Conservation (phyloP, 2,113 vertebrate species). For the Sakesphorus luctuosus region DNA sequence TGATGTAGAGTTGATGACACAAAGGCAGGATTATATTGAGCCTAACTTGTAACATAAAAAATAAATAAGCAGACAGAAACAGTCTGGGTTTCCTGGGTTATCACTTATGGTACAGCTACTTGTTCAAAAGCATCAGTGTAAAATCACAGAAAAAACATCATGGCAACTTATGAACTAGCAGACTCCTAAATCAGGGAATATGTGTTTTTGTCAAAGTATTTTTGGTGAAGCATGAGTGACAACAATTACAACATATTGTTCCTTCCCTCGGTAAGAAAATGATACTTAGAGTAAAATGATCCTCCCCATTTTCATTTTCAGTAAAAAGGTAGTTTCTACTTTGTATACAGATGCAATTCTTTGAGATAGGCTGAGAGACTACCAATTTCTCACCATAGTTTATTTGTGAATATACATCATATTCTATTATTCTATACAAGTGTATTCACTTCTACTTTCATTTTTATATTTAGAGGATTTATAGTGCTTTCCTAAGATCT, state of each 20-base stretch:
- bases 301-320: not conserved
- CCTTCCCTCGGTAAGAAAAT: not conserved
- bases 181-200: not conserved
- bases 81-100: not conserved
- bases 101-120: conserved; percentile 33
- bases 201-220: not conserved
- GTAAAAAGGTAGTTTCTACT: not conserved
- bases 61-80: conserved; percentile 38
- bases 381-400: not conserved
- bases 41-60: not conserved
- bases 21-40: conserved; percentile 50
- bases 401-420: not conserved
- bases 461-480: not conserved
- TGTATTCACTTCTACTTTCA: not conserved
- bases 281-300: not conserved
- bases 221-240: not conserved
- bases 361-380: not conserved
- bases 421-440: not conserved
- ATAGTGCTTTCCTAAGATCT: not conserved
- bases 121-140: not conserved
- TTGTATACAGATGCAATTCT: not conserved
- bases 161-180: not conserved
- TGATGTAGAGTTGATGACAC: not conserved
- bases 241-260: not conserved
- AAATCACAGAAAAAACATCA: not conserved